phyloP scores from a whole-genome alignment of 2,797 vertebrate genomes.

The Anguilla megastoma region DNA sequence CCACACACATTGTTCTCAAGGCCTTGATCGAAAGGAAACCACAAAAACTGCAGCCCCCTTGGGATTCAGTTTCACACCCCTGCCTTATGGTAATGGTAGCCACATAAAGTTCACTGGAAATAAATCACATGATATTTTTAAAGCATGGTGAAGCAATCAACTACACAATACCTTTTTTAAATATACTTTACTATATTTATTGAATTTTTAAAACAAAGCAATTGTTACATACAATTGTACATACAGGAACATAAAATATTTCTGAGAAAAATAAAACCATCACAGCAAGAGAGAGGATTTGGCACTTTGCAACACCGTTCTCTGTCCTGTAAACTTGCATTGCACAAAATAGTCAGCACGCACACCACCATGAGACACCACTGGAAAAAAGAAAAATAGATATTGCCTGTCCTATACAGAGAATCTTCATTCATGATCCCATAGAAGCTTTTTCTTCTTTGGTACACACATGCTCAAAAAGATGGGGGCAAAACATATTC shows the following conservation, averaged over 20 bases:
- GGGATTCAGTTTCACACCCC: no score
- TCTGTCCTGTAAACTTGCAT: conserved; percentile 14
- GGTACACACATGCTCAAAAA: background rate
- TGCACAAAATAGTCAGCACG: background rate
- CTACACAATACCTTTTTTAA: background rate
- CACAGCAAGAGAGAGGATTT: conserved; percentile 20
- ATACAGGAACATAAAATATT: conserved; percentile 3
- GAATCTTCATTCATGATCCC: background rate
- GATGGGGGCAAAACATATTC: background rate
- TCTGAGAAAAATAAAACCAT: background rate
- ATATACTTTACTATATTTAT: background rate
- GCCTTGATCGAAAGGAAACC: no score
- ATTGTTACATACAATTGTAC: background rate
- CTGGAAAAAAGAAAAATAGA: background rate
- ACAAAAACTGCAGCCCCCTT: no score
- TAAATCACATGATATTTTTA: background rate
- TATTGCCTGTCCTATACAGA: background rate
- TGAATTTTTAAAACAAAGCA: conserved; percentile 11
- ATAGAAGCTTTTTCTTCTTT: background rate
- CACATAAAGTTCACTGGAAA: background rate
- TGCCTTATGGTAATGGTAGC: background rate
- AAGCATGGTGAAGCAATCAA: background rate
- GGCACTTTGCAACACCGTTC: conserved; percentile 32
- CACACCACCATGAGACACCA: background rate
- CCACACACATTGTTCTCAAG: no score